Evolutionary conservation across 2,888 invertebrate genomes (phyloP).

Genomic region (Xestia rhomboidea): DNA sequence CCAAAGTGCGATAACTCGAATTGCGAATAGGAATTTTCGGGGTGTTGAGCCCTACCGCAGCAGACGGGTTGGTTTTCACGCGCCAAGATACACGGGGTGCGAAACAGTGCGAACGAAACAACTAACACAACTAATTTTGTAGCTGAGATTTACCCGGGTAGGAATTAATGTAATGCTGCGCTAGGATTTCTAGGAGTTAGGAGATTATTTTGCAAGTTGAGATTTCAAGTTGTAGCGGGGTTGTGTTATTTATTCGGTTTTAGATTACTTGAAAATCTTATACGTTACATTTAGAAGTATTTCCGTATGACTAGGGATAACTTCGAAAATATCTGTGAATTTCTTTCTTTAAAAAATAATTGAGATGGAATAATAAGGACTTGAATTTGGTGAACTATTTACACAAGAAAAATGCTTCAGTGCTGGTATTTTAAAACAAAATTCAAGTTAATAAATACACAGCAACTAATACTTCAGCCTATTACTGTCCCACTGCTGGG

Average conservation of each 20-base stretch:
- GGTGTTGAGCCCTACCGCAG: slow-evolving; percentile 62
- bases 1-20: slow-evolving; percentile 68
- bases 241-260: slow-evolving; percentile 1
- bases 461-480: neutral
- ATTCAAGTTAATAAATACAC: neutral
- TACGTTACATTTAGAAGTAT: neutral
- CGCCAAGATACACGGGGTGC: slow-evolving; percentile 63
- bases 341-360: too few relatives aligned
- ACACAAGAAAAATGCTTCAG: neutral
- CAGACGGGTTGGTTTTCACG: slow-evolving; percentile 64
- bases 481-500: too few relatives aligned
- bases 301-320: too few relatives aligned
- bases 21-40: slow-evolving; percentile 70
- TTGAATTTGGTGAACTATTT: neutral
- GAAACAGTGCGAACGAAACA: slow-evolving; percentile 56
- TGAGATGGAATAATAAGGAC: neutral
- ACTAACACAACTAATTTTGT: slow-evolving; percentile 56
- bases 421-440: neutral
- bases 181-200: slow-evolving; percentile 9
- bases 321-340: too few relatives aligned
- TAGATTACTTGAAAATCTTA: neutral
- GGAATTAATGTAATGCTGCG: slow-evolving; percentile 40
- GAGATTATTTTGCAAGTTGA: slow-evolving; percentile 1
- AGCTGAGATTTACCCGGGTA: slow-evolving; percentile 41
- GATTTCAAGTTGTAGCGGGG: neutral